Evolutionary conservation across 1,140 invertebrate species (phyloP), one percentile per base, ranked within the genome.

Genomic region (Nephotettix cincticeps): DNA sequence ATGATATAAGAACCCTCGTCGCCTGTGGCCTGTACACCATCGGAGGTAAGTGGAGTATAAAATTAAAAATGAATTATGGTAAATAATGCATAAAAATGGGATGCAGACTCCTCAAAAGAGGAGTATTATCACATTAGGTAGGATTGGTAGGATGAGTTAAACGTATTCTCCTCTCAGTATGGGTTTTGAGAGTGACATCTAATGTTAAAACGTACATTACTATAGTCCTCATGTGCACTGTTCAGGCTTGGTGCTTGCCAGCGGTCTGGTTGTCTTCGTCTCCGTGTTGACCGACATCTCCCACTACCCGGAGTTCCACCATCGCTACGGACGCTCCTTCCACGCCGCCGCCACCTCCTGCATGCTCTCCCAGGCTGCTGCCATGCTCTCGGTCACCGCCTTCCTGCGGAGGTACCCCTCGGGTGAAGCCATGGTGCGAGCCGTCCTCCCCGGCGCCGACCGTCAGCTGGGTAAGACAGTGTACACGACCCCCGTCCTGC

Each of bases 311-410:
- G 47, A 81, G 65, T 86, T 85, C 72, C 83, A 86, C 70, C 88
- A 88, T 79, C 83, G 84, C 28, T 91, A 91, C 78, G 90, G 89
- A 51, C 90, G 88, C 87, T 89, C 88, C 69, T 89, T 91, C 77
- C 86, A 90, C 75, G 83, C 87, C 13, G 88, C 89, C 3, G 86
- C 87, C 28, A 80, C 86, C 43, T 86, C 88, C 47, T 83, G 91
- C 71, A 86, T 91, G 71, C 81, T 88, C 74, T 85, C 88, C 11
- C 88, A 91, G 80, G 77, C 90, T 63, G 86, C 88, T 0, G 90
- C 87, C 1, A 81, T 88, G 19, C 81, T 90, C 67, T 86, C 85
- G 56, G 85, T 90, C 43, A 85, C 85, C 0, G 87, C 86, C 36
- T 88, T 88, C 78, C 83, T 89, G 76, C 83, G 86, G 40, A 81